Conservation (phyloP, 2,113 vertebrate genomes). For the Aptenodytes forsteri region DNA sequence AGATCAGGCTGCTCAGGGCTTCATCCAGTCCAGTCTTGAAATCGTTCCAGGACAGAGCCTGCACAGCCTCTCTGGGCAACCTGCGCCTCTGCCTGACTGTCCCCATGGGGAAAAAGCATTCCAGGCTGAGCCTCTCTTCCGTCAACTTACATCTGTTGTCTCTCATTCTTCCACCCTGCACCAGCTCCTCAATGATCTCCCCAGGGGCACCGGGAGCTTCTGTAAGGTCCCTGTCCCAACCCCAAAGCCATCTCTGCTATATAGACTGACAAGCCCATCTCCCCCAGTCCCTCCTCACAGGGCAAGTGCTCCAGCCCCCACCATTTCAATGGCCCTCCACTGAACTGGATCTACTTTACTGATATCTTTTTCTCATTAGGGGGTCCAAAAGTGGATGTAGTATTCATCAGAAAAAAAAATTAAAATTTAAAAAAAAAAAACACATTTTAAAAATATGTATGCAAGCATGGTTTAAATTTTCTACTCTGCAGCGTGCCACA, state of each 20-base stretch:
- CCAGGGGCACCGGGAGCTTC: neutral
- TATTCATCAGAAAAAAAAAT: neutral
- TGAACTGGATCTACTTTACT: neutral
- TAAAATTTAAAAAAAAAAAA: neutral
- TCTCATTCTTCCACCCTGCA: neutral
- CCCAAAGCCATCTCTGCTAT: neutral
- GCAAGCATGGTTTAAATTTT: neutral
- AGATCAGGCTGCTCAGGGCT: neutral
- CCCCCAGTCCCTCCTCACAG: neutral
- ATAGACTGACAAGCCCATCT: neutral
- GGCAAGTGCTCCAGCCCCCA: neutral
- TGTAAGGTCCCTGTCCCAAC: neutral
- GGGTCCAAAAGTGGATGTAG: neutral
- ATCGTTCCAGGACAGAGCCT: neutral
- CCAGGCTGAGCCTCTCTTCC: neutral
- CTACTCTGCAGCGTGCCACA: neutral
- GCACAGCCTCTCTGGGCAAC: neutral
- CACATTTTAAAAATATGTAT: neutral
- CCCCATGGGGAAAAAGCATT: neutral
- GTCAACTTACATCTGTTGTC: neutral
- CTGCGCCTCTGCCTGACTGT: neutral
- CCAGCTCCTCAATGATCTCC: neutral
- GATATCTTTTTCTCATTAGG: neutral
- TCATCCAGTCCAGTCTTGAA: neutral
- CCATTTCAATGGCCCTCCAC: neutral